Evolutionary conservation across 2,888 invertebrate genomes (phyloP).

Genomic region (Nesidiocoris tenuis): DNA sequence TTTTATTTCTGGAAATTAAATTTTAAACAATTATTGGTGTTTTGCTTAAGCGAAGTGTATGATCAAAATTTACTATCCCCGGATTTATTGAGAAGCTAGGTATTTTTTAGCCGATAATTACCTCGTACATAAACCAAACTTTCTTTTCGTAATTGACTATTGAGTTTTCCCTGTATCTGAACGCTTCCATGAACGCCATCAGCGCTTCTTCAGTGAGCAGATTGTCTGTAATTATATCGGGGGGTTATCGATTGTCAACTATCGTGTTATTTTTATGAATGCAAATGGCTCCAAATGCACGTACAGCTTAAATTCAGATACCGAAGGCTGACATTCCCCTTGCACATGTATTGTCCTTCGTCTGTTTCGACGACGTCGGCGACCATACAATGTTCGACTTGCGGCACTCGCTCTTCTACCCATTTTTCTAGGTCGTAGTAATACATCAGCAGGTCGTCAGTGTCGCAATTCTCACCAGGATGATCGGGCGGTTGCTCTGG

Average conservation of each 20-base stretch:
- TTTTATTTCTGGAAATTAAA: too few species aligned
- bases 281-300: too few species aligned
- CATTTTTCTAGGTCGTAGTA: conserved; percentile 32
- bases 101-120: too few species aligned
- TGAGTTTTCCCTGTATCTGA: conserved; percentile 11
- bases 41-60: too few species aligned
- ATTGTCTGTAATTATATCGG: conserved; percentile 23
- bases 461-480: conserved; percentile 4
- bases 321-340: conserved; percentile 32
- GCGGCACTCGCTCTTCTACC: conserved; percentile 21
- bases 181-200: conserved; percentile 11
- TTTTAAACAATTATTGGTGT: too few species aligned
- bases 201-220: conserved; percentile 23
- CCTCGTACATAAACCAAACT: conserved; percentile 25
- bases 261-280: too few species aligned
- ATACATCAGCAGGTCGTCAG: conserved; percentile 12
- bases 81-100: background rate
- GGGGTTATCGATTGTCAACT: too few species aligned
- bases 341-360: conserved; percentile 10
- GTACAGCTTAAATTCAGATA: conserved; percentile 38
- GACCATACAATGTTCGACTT: conserved; percentile 9
- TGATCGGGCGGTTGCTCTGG: conserved; percentile 6
- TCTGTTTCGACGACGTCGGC: conserved; percentile 31
- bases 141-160: conserved; percentile 19
- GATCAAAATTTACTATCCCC: background rate